These are phyloP conservation scores for Pyrrhopygopsis socrates DNA, from an alignment of 2,888 invertebrate species.

Conservation along the genomic window DNA sequence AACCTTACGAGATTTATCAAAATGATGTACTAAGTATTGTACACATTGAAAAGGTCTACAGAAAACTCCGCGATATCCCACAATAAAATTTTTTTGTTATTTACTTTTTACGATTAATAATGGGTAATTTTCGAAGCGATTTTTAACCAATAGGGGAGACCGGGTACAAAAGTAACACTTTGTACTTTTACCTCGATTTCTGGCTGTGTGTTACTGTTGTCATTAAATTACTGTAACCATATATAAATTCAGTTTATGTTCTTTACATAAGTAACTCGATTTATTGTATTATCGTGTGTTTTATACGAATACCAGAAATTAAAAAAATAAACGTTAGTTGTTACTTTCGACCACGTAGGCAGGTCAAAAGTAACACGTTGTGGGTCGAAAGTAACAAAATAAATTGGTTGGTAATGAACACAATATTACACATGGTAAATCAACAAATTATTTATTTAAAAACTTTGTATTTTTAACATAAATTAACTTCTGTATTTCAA, in stretches of 20 bases:
- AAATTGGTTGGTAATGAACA: conserved; percentile 64
- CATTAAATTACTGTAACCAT: conserved; percentile 68
- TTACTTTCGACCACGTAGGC: conserved; percentile 77
- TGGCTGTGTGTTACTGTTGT: conserved; percentile 57
- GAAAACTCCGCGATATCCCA: too few species aligned
- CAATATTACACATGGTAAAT: conserved; percentile 48
- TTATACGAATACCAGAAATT: conserved; percentile 46
- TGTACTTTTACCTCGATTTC: too few species aligned
- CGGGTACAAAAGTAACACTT: too few species aligned
- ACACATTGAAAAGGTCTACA: too few species aligned
- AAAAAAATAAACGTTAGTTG: conserved; percentile 62
- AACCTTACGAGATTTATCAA: too few species aligned
- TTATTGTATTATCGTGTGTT: conserved; percentile 22
- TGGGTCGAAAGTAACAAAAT: conserved; percentile 76
- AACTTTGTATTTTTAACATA: conserved; percentile 48
- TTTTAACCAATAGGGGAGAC: too few species aligned
- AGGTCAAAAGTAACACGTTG: conserved; percentile 77
- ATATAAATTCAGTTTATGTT: too few species aligned
- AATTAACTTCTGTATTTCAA: conserved; percentile 53
- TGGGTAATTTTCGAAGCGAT: too few species aligned
- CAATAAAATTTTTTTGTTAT: too few species aligned
- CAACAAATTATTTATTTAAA: conserved; percentile 67
- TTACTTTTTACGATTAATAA: too few species aligned
- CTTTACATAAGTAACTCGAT: conserved; percentile 37
- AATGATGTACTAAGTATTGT: too few species aligned